Evolutionary conservation across 35 echinoderm and acorn worm species (phyloP).

Genomic region (Anneissia japonica): DNA sequence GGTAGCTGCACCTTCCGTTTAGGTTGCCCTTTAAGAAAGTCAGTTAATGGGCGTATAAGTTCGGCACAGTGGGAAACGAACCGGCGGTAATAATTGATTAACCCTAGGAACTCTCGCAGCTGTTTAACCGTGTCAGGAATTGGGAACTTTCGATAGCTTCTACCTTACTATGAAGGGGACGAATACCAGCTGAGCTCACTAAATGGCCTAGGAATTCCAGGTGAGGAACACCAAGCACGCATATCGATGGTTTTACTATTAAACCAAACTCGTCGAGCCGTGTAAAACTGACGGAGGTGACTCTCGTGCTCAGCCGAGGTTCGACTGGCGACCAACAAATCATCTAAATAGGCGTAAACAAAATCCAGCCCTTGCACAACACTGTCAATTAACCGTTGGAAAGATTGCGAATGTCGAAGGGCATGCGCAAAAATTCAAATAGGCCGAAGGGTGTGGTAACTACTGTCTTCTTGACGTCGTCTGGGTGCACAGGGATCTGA

Average conservation of each 20-base stretch:
- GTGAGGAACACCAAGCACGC: constrained; percentile 3
- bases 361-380: constrained; percentile 33
- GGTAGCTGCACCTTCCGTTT: neutral
- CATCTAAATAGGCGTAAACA: constrained; percentile 48
- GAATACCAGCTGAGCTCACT: constrained; percentile 1
- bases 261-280: neutral
- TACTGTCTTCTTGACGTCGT: constrained; percentile 45
- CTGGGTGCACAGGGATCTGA: constrained; percentile 49
- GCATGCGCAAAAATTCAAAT: constrained; percentile 50
- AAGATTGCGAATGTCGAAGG: constrained; percentile 46
- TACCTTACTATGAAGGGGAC: constrained; percentile 25
- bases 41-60: neutral
- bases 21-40: neutral
- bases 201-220: constrained; percentile 28
- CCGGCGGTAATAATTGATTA: constrained; percentile 37
- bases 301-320: neutral
- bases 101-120: constrained; percentile 22
- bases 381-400: constrained; percentile 54
- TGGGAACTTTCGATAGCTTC: constrained; percentile 17
- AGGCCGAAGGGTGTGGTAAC: constrained; percentile 51
- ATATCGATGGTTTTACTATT: neutral
- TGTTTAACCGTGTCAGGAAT: neutral
- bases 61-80: constrained; percentile 16
- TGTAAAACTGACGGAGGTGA: neutral
- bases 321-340: constrained; percentile 34